Percentiles rank a stretch among this genome's conserved stretches.
These are phyloP conservation scores for Nebria brevicollis DNA, from an alignment of 2,888 invertebrate genomes.

Conservation along the genomic window DNA sequence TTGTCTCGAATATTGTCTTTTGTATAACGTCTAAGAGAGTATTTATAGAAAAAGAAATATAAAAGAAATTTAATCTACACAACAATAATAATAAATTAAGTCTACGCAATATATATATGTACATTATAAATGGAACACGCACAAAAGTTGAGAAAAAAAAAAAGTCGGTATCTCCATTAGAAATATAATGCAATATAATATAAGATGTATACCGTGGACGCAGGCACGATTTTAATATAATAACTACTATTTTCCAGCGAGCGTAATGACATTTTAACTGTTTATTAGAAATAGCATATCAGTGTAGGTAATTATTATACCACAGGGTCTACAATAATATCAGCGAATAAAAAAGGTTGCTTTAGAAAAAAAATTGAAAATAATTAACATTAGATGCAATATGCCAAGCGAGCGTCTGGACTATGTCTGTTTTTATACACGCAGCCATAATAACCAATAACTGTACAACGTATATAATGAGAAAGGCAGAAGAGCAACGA, in stretches of 20 bases:
- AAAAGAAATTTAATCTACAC: neutral
- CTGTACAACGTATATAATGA: neutral
- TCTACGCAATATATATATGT: neutral
- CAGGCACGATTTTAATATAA: conserved; percentile 1
- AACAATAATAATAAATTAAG: conserved; percentile 1
- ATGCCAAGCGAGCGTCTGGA: neutral
- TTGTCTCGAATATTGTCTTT: too few species aligned
- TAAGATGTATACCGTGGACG: neutral
- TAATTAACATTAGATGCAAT: conserved; percentile 1
- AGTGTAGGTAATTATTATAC: neutral
- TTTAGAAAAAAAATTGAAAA: neutral
- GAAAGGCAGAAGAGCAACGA: neutral
- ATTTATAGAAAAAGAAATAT: neutral
- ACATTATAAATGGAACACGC: neutral
- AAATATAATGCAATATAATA: neutral
- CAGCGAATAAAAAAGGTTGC: neutral
- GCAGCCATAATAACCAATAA: neutral
- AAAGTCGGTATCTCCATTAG: neutral
- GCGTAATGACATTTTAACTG: conserved; percentile 21
- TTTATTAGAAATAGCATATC: conserved; percentile 13
- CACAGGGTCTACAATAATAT: neutral
- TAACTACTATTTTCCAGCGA: neutral
- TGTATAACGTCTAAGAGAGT: neutral
- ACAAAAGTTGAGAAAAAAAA: neutral
- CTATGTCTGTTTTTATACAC: neutral